phyloP scores from a whole-genome alignment of 2,797 vertebrate genomes.

The Poecilia wingei region DNA sequence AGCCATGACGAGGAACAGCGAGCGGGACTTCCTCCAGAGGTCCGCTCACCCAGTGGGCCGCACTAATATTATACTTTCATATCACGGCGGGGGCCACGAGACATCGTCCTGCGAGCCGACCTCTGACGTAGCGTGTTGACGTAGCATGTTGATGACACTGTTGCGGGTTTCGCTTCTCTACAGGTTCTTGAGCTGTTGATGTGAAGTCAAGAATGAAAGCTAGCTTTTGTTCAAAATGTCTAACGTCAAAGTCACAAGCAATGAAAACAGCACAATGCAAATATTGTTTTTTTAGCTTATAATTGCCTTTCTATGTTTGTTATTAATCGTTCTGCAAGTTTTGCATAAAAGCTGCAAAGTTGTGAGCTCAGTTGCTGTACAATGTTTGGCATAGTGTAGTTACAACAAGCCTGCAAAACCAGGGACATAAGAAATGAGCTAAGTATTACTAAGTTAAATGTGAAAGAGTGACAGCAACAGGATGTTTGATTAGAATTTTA shows the following conservation, averaged over 20 bases:
- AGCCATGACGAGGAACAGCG: no score
- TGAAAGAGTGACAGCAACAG: not conserved
- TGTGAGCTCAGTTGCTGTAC: constrained; percentile 43
- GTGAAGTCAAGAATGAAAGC: not conserved
- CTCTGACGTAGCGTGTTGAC: constrained; percentile 9
- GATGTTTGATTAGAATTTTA: not conserved
- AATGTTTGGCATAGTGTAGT: constrained; percentile 36
- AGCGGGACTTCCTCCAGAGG: no score
- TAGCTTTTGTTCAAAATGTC: not conserved
- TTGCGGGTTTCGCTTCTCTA: not conserved
- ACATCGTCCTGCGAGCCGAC: no score
- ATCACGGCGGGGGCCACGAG: no score
- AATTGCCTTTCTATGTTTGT: not conserved
- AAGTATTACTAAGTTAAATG: not conserved
- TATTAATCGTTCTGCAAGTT: constrained; percentile 48
- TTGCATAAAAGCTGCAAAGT: constrained; percentile 58
- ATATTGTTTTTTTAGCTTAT: constrained; percentile 5
- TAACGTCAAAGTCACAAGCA: not conserved
- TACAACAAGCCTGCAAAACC: constrained; percentile 49
- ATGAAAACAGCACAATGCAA: not conserved
- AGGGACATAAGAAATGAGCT: not conserved
- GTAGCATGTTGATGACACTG: constrained; percentile 18
- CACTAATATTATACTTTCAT: no score
- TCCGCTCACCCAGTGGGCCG: no score
- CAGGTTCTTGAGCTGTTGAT: not conserved